A percentile compares a stretch with the other conserved stretches of the same genome.
phyloP scores from a whole-genome alignment of 2,888 invertebrate genomes.

The Rhagonycha fulva region DNA sequence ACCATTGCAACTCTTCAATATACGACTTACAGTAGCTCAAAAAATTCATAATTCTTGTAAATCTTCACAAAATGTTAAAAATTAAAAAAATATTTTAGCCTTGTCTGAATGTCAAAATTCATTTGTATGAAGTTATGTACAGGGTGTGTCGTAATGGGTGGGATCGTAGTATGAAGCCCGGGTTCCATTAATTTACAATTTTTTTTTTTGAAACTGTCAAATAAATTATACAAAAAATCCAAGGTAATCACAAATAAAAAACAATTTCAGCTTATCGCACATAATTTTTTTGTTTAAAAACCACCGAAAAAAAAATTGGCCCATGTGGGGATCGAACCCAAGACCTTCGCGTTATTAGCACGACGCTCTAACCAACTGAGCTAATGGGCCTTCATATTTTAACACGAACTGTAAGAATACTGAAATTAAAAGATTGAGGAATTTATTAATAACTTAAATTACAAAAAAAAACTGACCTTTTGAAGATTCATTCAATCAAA shows the following conservation, averaged over 20 bases:
- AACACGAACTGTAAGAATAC: no score
- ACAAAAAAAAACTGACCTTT: no score
- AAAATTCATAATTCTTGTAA: background rate
- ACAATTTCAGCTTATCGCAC: no score
- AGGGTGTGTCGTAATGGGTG: background rate
- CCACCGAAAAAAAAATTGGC: conserved; percentile 53
- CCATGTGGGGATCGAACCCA: conserved; percentile 76
- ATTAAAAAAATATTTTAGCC: background rate
- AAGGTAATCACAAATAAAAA: no score
- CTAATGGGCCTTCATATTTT: conserved; percentile 66
- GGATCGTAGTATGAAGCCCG: no score
- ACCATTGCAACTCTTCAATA: background rate
- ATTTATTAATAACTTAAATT: no score
- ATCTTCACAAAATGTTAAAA: background rate
- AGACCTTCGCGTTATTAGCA: conserved; percentile 79
- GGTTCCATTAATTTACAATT: no score
- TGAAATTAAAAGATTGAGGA: no score
- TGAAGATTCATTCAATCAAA: background rate
- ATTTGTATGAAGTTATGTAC: background rate
- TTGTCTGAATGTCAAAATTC: background rate
- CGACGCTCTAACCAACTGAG: conserved; percentile 78
- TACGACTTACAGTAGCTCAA: background rate
- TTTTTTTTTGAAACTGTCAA: no score
- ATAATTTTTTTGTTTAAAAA: no score
- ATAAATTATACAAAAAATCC: no score